These are phyloP conservation scores for Bucorvus abyssinicus DNA, from an alignment of 2,797 vertebrate genomes.

Conservation along the genomic window DNA sequence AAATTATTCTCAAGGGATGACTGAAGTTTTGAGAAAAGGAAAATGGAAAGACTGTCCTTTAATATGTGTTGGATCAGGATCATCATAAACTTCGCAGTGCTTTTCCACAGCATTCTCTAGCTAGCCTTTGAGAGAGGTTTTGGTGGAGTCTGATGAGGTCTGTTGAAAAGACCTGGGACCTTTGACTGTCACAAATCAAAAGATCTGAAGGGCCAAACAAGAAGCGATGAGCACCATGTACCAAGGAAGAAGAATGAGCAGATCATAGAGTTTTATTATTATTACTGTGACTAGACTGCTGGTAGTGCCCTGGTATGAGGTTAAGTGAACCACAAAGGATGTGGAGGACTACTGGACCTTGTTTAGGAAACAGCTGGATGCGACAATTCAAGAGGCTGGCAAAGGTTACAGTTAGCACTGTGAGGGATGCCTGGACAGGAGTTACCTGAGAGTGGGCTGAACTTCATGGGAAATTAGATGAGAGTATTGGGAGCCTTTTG, in stretches of 20 bases:
- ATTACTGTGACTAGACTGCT: background rate
- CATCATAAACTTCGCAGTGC: background rate
- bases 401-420: background rate
- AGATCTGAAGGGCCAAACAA: background rate
- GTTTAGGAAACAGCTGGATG: background rate
- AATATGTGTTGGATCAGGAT: background rate
- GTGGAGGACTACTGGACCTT: background rate
- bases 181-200: background rate
- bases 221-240: background rate
- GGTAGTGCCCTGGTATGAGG: background rate
- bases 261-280: background rate
- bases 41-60: background rate
- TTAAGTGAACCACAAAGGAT: background rate
- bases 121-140: background rate
- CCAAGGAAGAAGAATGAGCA: background rate
- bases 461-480: background rate
- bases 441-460: background rate
- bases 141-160: background rate
- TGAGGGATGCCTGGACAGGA: background rate
- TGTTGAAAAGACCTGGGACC: background rate
- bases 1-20: background rate
- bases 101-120: background rate
- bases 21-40: background rate
- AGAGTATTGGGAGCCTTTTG: background rate
- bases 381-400: background rate